Conservation (phyloP, 2,797 vertebrate species). For the Darevskia mixta region DNA sequence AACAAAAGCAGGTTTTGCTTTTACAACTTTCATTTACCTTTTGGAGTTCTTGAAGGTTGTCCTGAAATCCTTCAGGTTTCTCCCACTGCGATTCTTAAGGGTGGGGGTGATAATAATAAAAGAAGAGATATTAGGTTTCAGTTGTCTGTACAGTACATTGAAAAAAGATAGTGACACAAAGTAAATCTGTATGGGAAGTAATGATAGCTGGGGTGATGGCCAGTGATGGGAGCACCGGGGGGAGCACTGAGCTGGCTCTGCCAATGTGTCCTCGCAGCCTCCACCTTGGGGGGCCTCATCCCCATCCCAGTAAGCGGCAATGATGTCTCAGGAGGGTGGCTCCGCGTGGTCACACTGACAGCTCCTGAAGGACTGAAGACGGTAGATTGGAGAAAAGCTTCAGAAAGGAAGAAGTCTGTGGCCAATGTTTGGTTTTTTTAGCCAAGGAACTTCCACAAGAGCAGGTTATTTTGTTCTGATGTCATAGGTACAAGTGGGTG, state of each 20-base stretch:
- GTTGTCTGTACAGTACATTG: conserved; percentile 40
- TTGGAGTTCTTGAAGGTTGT: conserved; percentile 70
- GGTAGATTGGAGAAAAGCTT: neutral
- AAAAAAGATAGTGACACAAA: neutral
- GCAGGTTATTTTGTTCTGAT: neutral
- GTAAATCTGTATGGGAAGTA: too few relatives aligned
- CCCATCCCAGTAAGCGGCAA: too few relatives aligned
- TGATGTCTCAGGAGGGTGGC: too few relatives aligned
- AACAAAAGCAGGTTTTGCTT: neutral
- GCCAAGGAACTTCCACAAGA: neutral
- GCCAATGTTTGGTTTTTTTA: neutral
- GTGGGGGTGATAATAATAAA: conserved; percentile 53
- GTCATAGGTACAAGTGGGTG: neutral
- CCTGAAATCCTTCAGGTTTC: conserved; percentile 85
- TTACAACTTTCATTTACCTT: conserved; percentile 72
- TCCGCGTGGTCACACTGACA: too few relatives aligned
- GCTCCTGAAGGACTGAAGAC: too few relatives aligned
- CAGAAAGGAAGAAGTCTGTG: neutral
- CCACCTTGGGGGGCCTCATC: too few relatives aligned
- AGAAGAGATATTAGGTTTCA: conserved; percentile 57
- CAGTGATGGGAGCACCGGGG: too few relatives aligned
- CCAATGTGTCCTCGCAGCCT: too few relatives aligned
- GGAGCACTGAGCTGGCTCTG: too few relatives aligned
- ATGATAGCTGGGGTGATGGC: neutral
- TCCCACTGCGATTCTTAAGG: conserved; percentile 91